Conservation (phyloP, 2,888 invertebrate species). For the Lissocephala sabroskyi region DNA sequence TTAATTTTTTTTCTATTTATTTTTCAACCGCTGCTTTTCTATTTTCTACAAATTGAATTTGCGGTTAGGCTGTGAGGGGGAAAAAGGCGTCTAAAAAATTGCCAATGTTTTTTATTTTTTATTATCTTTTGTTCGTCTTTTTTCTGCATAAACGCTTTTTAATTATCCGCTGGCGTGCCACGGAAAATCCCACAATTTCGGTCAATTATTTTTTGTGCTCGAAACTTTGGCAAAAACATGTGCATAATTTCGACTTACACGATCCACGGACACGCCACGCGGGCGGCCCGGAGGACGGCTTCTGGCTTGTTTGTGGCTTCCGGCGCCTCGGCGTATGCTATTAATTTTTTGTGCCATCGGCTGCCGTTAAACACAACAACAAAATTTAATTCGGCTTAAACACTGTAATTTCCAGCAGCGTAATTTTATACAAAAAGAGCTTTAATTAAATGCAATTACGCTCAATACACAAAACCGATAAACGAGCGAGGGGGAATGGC, state of each 20-base stretch:
- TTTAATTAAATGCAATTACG: slow-evolving; percentile 50
- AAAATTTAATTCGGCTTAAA: slow-evolving; percentile 56
- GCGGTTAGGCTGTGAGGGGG: too few relatives aligned
- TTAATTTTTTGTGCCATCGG: neutral
- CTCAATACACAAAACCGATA: slow-evolving; percentile 33
- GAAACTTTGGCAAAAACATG: neutral
- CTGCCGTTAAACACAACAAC: slow-evolving; percentile 9
- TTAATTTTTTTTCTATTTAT: too few relatives aligned
- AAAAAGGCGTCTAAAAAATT: too few relatives aligned
- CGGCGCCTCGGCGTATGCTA: neutral
- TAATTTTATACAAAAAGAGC: slow-evolving; percentile 49
- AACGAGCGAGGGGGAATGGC: neutral
- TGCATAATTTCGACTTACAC: neutral
- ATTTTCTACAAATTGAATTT: neutral
- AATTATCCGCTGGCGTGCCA: neutral
- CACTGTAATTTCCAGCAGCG: slow-evolving; percentile 56
- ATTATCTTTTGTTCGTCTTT: too few relatives aligned
- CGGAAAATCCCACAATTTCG: neutral
- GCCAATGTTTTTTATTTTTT: too few relatives aligned
- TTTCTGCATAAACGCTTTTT: too few relatives aligned
- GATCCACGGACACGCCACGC: neutral
- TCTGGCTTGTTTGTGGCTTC: too few relatives aligned
- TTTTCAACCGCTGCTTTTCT: neutral
- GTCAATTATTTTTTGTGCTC: neutral
- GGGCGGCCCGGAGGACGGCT: too few relatives aligned